Evolutionary conservation across 2,888 invertebrate species (phyloP).

Genomic region (Carpatolechia fugitivella): DNA sequence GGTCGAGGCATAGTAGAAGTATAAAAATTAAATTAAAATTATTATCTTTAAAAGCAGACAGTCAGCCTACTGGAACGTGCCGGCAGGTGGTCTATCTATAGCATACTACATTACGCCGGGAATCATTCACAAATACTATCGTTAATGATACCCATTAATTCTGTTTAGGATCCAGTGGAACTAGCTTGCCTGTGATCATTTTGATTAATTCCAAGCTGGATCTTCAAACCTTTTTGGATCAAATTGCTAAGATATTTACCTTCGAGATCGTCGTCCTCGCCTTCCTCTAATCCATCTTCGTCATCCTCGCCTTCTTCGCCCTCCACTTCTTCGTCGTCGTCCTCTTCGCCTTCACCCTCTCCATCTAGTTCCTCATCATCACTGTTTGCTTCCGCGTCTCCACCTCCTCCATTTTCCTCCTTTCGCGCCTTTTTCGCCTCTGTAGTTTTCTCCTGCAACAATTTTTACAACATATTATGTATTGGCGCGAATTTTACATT

Average conservation of each 20-base stretch:
- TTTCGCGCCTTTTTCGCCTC: constrained; percentile 89
- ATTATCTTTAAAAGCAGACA: not conserved
- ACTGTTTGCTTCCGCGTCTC: constrained; percentile 78
- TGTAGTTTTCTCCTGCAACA: constrained; percentile 83
- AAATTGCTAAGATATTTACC: constrained; percentile 53
- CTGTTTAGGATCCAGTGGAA: too few relatives aligned
- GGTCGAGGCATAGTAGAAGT: too few relatives aligned
- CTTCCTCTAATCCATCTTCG: constrained; percentile 81
- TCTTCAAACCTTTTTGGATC: too few relatives aligned
- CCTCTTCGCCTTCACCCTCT: constrained; percentile 79
- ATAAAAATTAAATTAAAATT: not conserved
- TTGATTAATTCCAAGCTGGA: too few relatives aligned
- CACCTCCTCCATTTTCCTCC: constrained; percentile 87
- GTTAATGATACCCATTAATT: not conserved
- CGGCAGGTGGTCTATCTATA: not conserved
- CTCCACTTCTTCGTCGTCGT: constrained; percentile 81
- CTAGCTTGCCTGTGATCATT: too few relatives aligned
- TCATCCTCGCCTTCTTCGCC: constrained; percentile 82
- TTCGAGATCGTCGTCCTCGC: constrained; percentile 83
- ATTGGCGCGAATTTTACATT: not conserved
- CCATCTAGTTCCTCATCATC: constrained; percentile 84
- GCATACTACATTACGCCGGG: not conserved
- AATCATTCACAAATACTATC: not conserved
- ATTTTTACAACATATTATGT: constrained; percentile 24
- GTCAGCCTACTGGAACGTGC: not conserved